Conservation (phyloP, 1,140 invertebrate genomes). For the Dinothrombium tinctorium region DNA sequence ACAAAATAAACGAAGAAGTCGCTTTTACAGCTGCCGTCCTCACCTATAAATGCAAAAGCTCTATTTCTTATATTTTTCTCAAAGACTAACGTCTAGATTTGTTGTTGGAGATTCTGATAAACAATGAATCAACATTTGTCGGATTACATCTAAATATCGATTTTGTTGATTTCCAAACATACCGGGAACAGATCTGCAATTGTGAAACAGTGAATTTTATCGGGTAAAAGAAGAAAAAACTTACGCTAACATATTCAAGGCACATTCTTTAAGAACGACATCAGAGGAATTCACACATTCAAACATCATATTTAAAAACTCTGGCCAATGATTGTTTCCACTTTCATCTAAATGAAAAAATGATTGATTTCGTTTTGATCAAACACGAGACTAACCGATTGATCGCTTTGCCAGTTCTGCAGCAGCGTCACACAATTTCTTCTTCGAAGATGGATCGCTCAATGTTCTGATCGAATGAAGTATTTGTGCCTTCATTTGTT, state of each 20-base stretch:
- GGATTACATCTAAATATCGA: constrained; percentile 74
- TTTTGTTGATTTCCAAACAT: constrained; percentile 81
- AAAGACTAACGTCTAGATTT: constrained; percentile 24
- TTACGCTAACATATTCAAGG: constrained; percentile 77
- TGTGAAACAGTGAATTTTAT: constrained; percentile 8
- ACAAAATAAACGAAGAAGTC: constrained; percentile 56
- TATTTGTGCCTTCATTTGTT: constrained; percentile 59
- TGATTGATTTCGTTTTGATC: neutral
- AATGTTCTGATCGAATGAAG: constrained; percentile 58
- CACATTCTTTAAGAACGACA: constrained; percentile 65
- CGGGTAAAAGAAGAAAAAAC: constrained; percentile 17
- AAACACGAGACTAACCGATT: constrained; percentile 28
- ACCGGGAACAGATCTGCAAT: constrained; percentile 56
- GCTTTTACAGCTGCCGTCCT: constrained; percentile 28
- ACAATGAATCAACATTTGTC: constrained; percentile 69
- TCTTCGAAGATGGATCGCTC: constrained; percentile 39
- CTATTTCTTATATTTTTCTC: neutral
- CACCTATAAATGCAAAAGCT: constrained; percentile 15
- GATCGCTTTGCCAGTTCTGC: constrained; percentile 83
- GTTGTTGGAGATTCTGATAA: constrained; percentile 40
- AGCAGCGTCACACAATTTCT: constrained; percentile 79
- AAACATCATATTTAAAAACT: constrained; percentile 87
- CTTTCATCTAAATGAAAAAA: constrained; percentile 46
- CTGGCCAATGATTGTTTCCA: constrained; percentile 87
- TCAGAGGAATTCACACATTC: constrained; percentile 63